Evolutionary conservation across 2,888 invertebrate genomes (phyloP).

Genomic region (Athetis lepigone): DNA sequence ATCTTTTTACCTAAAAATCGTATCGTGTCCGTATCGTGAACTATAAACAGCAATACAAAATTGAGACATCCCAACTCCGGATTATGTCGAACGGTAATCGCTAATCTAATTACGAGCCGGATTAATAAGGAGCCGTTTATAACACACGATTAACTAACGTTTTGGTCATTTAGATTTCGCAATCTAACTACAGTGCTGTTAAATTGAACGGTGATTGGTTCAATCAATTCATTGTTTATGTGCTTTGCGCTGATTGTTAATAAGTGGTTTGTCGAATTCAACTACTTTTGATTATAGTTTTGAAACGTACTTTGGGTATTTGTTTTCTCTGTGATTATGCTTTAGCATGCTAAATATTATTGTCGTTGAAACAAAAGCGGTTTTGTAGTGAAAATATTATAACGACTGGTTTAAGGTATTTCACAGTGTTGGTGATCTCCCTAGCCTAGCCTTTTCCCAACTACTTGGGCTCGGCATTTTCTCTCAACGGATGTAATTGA

Average conservation of each 20-base stretch:
- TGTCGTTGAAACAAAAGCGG: neutral
- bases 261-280: constrained; percentile 5
- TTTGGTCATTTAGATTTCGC: constrained; percentile 48
- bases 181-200: constrained; percentile 36
- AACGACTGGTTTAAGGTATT: too few species aligned
- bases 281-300: constrained; percentile 5
- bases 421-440: too few species aligned
- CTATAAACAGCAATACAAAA: constrained; percentile 26
- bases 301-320: neutral
- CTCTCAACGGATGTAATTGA: too few species aligned
- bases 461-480: too few species aligned
- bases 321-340: neutral
- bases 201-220: constrained; percentile 44
- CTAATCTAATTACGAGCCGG: constrained; percentile 52
- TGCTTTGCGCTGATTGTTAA: constrained; percentile 17
- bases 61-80: constrained; percentile 40
- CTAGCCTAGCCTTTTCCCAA: too few species aligned
- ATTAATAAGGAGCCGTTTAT: constrained; percentile 54
- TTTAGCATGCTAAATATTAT: too few species aligned
- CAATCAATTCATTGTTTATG: constrained; percentile 26
- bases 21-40: constrained; percentile 38
- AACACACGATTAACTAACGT: constrained; percentile 47
- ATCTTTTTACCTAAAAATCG: constrained; percentile 21
- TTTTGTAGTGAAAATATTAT: too few species aligned
- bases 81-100: constrained; percentile 50